phyloP scores from a whole-genome alignment of 2,888 invertebrate species.

The Allygus modestus region DNA sequence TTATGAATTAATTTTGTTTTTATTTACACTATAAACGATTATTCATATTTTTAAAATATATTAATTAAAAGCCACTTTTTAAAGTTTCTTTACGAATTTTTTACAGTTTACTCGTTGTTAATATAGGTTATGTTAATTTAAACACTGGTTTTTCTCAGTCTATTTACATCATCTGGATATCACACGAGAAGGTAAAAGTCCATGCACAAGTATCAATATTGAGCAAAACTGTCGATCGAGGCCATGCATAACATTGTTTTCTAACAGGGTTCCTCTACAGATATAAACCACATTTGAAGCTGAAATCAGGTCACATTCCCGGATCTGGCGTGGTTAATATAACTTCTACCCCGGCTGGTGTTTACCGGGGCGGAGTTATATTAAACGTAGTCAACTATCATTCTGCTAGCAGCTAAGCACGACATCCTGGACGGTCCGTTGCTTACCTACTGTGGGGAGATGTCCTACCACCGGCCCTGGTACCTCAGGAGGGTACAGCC shows the following conservation, averaged over 20 bases:
- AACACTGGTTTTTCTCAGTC: too few species aligned
- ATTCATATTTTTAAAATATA: too few species aligned
- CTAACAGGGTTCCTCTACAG: neutral
- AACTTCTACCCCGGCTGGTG: neutral
- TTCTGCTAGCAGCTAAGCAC: slow-evolving; percentile 30
- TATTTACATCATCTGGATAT: neutral
- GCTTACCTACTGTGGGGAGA: slow-evolving; percentile 57
- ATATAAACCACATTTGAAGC: neutral
- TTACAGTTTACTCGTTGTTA: too few species aligned
- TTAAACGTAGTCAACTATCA: neutral
- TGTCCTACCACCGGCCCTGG: slow-evolving; percentile 36
- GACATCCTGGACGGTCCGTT: slow-evolving; percentile 19
- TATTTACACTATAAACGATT: too few species aligned
- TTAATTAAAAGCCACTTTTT: too few species aligned
- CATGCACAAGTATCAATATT: slow-evolving; percentile 21
- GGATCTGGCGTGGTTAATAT: neutral
- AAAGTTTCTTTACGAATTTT: too few species aligned
- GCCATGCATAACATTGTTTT: slow-evolving; percentile 23
- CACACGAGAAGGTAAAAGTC: slow-evolving; percentile 5
- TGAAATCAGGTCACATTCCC: neutral
- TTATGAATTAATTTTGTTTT: too few species aligned
- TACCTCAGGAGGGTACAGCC: slow-evolving; percentile 45
- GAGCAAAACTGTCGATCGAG: slow-evolving; percentile 31
- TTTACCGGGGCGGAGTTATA: too few species aligned
- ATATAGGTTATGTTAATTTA: too few species aligned